phyloP scores from a whole-genome alignment of 2,113 vertebrate species.

The Piaya cayana region DNA sequence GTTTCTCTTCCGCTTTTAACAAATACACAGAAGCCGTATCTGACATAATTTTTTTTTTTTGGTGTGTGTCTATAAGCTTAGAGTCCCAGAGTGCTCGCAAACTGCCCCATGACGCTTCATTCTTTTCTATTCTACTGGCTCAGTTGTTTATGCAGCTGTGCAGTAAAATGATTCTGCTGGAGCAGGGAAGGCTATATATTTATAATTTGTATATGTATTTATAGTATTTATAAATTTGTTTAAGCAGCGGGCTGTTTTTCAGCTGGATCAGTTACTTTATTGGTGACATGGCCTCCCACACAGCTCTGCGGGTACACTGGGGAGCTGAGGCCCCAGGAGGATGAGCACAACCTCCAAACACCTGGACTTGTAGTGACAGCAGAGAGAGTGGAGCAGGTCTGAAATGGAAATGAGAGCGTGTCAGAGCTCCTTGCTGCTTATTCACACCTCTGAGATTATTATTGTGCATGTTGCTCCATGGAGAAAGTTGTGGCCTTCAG shows the following conservation, averaged over 20 bases:
- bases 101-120: not conserved
- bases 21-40: not conserved
- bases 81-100: not conserved
- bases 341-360: not conserved
- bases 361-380: not conserved
- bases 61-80: not conserved
- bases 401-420: not conserved
- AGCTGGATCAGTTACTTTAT: not conserved
- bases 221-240: not conserved
- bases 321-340: not conserved
- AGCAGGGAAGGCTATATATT: not conserved
- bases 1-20: not conserved
- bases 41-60: not conserved
- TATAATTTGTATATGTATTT: not conserved
- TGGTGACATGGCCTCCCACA: not conserved
- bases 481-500: not conserved
- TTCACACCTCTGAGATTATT: not conserved
- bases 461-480: not conserved
- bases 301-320: not conserved
- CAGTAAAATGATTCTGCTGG: not conserved
- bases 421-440: not conserved
- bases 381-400: not conserved
- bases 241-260: not conserved
- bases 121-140: not conserved
- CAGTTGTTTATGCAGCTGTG: conserved; percentile 25